Base-by-base conservation (phyloP, 2,888 invertebrate species). In the Callinectes sapidus region DNA sequence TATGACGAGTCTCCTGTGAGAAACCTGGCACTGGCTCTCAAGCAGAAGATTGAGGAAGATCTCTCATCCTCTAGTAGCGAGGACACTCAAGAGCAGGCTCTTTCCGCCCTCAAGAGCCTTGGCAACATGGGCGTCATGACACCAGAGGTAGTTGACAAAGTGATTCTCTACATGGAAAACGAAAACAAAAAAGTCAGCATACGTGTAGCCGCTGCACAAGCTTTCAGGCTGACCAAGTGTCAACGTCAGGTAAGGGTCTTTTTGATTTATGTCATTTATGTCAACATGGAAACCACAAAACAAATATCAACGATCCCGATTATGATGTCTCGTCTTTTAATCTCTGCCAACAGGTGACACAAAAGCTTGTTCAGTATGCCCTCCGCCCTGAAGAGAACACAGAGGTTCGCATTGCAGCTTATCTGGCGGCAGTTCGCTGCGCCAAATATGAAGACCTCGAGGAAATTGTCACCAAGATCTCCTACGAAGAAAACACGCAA, bases 121-220 rank as follows among this genome's bases (percentile, higher is more conserved):
- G 93, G 93, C 8, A 94, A 94, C 61, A 94, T 93, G 89, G 92
- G 93, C 18, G 90, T 91, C 18, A 90, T 92, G 66, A 91, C 86
- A 6, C 66, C 85, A 10, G 91, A 88, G 2, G 66, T 90, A 8
- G 71, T 89, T 13, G 61, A 54, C 14, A 55, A 89, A 55, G 85
- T 89, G 16, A 6, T 92, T 18, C 81, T 81, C 32, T 89, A 89
- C 48, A 92, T 92, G 81, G 85, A 89, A 8, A 66, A 32, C 13
- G 66, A 89, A 28, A 54, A 39, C 2, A 32, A 61, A 23, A 54
- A 89, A 35, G 55, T 55, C 28, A 61, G 42, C 35, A 28, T 66
- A 10, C 90, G 94, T 55, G 90, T 91, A 23, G 90, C 92, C 16
- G 94, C 94, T 42, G 92, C 91, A 35, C 91, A 93, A 92, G 91